These are phyloP conservation scores for Belonocnema kinseyi DNA, from an alignment of 1,140 invertebrate genomes.

Conservation along the genomic window DNA sequence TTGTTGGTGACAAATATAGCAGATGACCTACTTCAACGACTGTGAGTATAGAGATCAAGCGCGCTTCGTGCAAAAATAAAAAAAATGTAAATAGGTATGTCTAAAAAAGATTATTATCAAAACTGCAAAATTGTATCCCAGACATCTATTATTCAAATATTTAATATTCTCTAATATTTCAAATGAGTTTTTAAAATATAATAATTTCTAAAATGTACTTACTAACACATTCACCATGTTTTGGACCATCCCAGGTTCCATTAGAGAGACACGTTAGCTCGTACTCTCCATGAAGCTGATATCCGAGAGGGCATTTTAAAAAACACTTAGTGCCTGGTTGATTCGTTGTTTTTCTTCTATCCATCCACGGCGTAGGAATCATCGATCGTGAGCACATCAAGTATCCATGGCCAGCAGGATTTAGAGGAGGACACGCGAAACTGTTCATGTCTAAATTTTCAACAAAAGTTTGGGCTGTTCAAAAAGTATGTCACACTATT, in stretches of 20 bases:
- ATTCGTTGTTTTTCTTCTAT: conserved; percentile 51
- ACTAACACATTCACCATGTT: conserved; percentile 73
- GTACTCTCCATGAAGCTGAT: conserved; percentile 71
- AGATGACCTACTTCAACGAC: conserved; percentile 10
- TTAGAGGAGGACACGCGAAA: conserved; percentile 65
- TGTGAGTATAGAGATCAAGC: too few species aligned
- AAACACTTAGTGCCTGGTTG: conserved; percentile 72
- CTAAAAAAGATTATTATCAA: too few species aligned
- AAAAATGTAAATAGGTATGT: too few species aligned
- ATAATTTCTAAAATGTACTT: conserved; percentile 51
- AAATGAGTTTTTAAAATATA: conserved; percentile 5
- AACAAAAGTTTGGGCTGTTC: not conserved
- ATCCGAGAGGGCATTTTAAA: conserved; percentile 71
- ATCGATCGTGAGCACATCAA: conserved; percentile 67
- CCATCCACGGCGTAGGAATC: conserved; percentile 58
- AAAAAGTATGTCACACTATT: too few species aligned
- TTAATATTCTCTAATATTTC: not conserved
- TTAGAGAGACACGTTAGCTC: conserved; percentile 68
- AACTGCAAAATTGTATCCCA: too few species aligned
- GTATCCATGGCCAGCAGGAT: conserved; percentile 67
- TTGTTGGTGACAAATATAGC: not conserved
- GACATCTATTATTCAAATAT: too few species aligned
- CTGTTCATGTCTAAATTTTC: conserved; percentile 41
- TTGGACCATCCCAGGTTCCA: conserved; percentile 71
- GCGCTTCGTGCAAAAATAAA: too few species aligned